Evolutionary conservation across 1,140 invertebrate species (phyloP), one percentile per base, ranked within the genome.

Genomic region (Rhysida immarginata): DNA sequence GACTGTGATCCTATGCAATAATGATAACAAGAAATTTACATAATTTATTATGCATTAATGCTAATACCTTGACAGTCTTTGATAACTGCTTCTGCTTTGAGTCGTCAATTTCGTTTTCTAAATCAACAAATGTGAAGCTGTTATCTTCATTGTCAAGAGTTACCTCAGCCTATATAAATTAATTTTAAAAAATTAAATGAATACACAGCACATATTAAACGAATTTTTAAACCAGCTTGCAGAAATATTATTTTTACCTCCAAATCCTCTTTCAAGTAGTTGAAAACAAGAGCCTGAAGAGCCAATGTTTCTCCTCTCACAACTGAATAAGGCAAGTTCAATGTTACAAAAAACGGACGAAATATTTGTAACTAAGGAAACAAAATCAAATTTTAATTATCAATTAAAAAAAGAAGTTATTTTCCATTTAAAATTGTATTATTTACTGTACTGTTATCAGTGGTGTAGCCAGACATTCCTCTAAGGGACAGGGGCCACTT

Each of bases 221-320:
- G n/a, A n/a, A n/a, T n/a, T n/a, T n/a, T n/a, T n/a, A n/a, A n/a
- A n/a, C n/a, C n/a, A n/a, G n/a, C n/a, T n/a, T n/a, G 29, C 5
- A 8, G 29, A 8, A 35, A 35, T 35, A 35, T 8, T 35, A 5
- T 8, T 35, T 35, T 35, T 62, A 75, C 74, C 60, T 69, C 63
- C 0, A 91, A 71, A 62, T 91, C 84, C 44, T 80, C 81, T 13
- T 81, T 77, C 65, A 89, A 74, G 63, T 96, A 92, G 71, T 96
- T 99, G 69, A 91, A 91, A 2, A 99, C 81, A 21, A 94, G 82
- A 20, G 91, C 84, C 54, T 96, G 84, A 55, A 96, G 76, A 0
- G 86, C 84, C 43, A 98, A 75, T 21, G 87, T 82, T 74, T 99
- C 96, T 56, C 91, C 93, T 52, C 83, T 77, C 58, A 90, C 85